Evolutionary conservation across 2,113 vertebrate species (phyloP).

Genomic region (Barbus barbus): DNA sequence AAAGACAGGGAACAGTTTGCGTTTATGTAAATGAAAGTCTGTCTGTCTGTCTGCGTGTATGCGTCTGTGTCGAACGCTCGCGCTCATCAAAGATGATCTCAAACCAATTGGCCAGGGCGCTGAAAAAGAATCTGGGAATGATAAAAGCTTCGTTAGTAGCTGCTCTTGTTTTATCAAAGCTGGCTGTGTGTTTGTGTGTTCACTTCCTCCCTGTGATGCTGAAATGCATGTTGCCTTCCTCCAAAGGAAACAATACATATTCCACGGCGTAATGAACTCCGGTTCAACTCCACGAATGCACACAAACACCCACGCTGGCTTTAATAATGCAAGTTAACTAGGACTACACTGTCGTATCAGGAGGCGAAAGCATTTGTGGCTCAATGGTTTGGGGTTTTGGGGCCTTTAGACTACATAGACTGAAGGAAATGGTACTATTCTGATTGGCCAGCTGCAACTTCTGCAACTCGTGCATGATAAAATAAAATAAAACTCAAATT

Average conservation of each 20-base stretch:
- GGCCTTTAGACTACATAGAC: background rate
- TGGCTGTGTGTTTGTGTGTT: conserved; percentile 42
- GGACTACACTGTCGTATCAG: background rate
- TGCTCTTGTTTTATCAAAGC: conserved; percentile 62
- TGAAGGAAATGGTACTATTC: background rate
- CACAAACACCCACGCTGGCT: background rate
- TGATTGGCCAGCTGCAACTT: background rate
- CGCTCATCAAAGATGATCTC: background rate
- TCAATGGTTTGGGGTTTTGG: background rate
- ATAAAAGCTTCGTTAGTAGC: conserved; percentile 65
- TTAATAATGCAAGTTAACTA: conserved; percentile 11
- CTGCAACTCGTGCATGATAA: background rate
- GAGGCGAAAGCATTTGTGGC: background rate
- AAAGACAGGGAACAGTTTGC: conserved; percentile 27
- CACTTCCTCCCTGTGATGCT: conserved; percentile 22
- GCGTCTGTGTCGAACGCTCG: background rate
- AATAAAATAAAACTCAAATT: background rate
- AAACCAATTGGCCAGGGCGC: conserved; percentile 30
- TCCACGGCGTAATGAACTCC: conserved; percentile 31
- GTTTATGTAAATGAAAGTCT: conserved; percentile 11
- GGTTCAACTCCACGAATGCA: conserved; percentile 36
- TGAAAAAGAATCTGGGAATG: conserved; percentile 54
- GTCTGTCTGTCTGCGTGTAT: conserved; percentile 12
- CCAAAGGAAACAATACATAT: conserved; percentile 10
- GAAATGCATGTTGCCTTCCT: conserved; percentile 30